A percentile compares a stretch with the other conserved stretches of the same genome.
These are phyloP conservation scores for Vesta saturnalis DNA, from an alignment of 2,888 invertebrate genomes.

Conservation along the genomic window DNA sequence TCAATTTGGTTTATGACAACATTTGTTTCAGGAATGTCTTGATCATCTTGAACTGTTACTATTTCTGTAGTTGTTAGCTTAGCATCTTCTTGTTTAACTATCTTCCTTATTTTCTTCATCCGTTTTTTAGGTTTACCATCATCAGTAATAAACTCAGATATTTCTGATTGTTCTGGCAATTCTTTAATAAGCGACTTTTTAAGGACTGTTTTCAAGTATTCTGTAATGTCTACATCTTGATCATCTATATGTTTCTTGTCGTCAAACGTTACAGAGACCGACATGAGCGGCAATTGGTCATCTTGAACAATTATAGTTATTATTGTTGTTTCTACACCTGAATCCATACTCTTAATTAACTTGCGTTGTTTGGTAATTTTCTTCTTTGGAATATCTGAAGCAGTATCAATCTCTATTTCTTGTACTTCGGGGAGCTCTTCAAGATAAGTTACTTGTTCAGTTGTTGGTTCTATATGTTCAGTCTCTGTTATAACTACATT, in stretches of 20 bases:
- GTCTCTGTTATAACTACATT: slow-evolving; percentile 48
- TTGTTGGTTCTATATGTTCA: slow-evolving; percentile 45
- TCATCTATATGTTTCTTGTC: not conserved
- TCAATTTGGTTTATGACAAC: slow-evolving; percentile 44
- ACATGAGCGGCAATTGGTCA: slow-evolving; percentile 49
- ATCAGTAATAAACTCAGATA: not conserved
- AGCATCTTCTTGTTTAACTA: slow-evolving; percentile 33
- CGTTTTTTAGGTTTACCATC: slow-evolving; percentile 39
- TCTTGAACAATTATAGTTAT: slow-evolving; percentile 52
- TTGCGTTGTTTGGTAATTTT: slow-evolving; percentile 51
- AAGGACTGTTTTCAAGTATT: slow-evolving; percentile 28
- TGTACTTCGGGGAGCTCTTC: slow-evolving; percentile 56
- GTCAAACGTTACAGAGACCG: slow-evolving; percentile 9
- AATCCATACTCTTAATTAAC: slow-evolving; percentile 46
- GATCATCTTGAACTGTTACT: slow-evolving; percentile 60
- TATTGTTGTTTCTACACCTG: slow-evolving; percentile 47
- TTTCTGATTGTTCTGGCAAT: slow-evolving; percentile 52
- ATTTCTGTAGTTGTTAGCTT: slow-evolving; percentile 62
- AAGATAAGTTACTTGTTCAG: slow-evolving; percentile 15
- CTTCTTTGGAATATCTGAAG: slow-evolving; percentile 58
- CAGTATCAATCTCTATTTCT: slow-evolving; percentile 59
- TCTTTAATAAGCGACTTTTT: slow-evolving; percentile 45
- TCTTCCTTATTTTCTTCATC: slow-evolving; percentile 48
- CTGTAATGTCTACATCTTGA: slow-evolving; percentile 34
- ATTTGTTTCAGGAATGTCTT: slow-evolving; percentile 57